Evolutionary conservation across 2,113 vertebrate species (phyloP).

Genomic region (mouse (Mus musculus)): DNA sequence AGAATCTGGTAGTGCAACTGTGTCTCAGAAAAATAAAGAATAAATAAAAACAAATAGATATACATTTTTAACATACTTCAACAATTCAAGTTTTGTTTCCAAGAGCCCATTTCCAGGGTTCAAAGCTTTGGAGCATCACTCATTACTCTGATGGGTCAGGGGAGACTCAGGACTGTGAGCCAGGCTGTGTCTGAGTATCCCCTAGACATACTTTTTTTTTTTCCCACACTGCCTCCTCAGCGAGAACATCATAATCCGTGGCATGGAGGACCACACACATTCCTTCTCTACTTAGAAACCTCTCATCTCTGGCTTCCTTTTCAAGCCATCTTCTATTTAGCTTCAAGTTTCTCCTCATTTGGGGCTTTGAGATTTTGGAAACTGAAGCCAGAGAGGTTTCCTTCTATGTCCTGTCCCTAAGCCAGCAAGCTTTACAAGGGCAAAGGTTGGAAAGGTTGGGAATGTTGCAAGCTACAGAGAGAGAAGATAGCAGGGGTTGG

Average conservation of each 20-base stretch:
- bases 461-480: neutral
- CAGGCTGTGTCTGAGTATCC: neutral
- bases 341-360: neutral
- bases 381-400: neutral
- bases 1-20: neutral
- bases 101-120: neutral
- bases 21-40: neutral
- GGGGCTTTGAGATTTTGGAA: neutral
- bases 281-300: neutral
- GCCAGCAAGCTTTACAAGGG: neutral
- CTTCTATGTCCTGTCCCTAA: neutral
- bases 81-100: conserved; percentile 27
- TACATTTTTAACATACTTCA: neutral
- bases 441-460: neutral
- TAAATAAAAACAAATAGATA: neutral
- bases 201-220: neutral
- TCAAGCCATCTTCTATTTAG: neutral
- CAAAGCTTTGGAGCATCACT: neutral
- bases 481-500: neutral
- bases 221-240: neutral
- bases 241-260: neutral
- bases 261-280: neutral
- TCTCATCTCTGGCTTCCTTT: neutral
- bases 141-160: neutral
- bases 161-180: neutral